These are phyloP conservation scores for Odontocerum albicorne DNA, from an alignment of 2,888 invertebrate species.

Conservation along the genomic window DNA sequence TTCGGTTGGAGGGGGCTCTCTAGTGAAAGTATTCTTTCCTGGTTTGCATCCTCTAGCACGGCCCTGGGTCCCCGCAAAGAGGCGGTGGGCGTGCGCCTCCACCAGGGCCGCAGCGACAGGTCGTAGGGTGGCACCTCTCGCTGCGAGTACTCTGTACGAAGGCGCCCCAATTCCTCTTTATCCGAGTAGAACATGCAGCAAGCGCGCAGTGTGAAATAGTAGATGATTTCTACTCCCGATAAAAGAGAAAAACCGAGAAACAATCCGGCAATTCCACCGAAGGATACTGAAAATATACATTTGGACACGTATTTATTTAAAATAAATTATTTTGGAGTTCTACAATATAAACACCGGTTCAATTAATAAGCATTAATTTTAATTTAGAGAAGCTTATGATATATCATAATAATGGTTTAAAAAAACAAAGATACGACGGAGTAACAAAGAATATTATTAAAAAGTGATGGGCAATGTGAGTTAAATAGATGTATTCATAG, in stretches of 20 bases:
- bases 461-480: no score
- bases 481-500: no score
- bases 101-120: constrained; percentile 48
- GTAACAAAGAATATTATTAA: no score
- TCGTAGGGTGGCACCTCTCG: constrained; percentile 51
- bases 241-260: constrained; percentile 75
- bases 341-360: no score
- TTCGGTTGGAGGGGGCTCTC: not conserved
- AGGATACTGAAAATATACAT: constrained; percentile 58
- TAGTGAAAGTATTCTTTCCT: not conserved
- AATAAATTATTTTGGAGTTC: no score
- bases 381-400: no score
- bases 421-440: no score
- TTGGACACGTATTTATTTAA: no score
- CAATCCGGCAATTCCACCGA: constrained; percentile 66
- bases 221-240: constrained; percentile 74
- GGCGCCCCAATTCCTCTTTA: constrained; percentile 49
- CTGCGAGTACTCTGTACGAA: constrained; percentile 50
- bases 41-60: constrained; percentile 24
- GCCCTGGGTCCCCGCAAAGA: constrained; percentile 26
- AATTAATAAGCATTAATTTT: no score
- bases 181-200: constrained; percentile 63
- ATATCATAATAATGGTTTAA: no score
- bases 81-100: constrained; percentile 24
- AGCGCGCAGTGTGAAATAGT: constrained; percentile 74